These are phyloP conservation scores for Drosophila lini DNA, from an alignment of 1,140 invertebrate species.

Conservation along the genomic window DNA sequence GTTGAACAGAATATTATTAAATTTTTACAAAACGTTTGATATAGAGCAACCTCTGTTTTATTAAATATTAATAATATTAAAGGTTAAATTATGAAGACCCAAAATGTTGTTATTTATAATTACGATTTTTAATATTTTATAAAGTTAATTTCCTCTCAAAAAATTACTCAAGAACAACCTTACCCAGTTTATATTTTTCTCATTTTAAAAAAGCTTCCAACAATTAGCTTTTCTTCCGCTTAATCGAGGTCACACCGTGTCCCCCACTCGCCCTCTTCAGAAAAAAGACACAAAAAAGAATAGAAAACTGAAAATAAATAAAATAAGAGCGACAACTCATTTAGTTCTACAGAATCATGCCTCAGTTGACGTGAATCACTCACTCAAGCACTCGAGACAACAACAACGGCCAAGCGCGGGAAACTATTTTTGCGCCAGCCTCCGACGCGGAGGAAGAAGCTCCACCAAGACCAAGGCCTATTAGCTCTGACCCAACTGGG, in stretches of 20 bases:
- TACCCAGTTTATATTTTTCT: not conserved
- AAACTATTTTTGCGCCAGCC: slow-evolving; percentile 71
- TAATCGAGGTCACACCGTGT: slow-evolving; percentile 8
- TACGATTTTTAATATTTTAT: not conserved
- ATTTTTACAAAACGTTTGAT: not conserved
- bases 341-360: slow-evolving; percentile 78
- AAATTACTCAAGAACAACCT: not conserved
- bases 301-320: slow-evolving; percentile 42
- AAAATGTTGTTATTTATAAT: no score
- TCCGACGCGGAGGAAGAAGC: slow-evolving; percentile 13
- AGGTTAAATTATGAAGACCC: no score
- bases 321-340: slow-evolving; percentile 77
- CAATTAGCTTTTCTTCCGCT: not conserved
- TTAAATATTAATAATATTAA: no score
- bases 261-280: slow-evolving; percentile 28
- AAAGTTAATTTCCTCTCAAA: not conserved
- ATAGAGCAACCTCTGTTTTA: not conserved
- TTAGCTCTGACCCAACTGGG: slow-evolving; percentile 68
- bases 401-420: slow-evolving; percentile 29
- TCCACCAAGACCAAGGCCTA: slow-evolving; percentile 64
- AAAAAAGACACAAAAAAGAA: slow-evolving; percentile 30
- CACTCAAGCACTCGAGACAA: slow-evolving; percentile 71
- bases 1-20: slow-evolving; percentile 8
- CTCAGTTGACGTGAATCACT: slow-evolving; percentile 81
- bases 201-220: not conserved